Evolutionary conservation across 2,797 vertebrate genomes (phyloP), one percentile per base, ranked within the genome.

Genomic region (Eulemur albifrons): DNA sequence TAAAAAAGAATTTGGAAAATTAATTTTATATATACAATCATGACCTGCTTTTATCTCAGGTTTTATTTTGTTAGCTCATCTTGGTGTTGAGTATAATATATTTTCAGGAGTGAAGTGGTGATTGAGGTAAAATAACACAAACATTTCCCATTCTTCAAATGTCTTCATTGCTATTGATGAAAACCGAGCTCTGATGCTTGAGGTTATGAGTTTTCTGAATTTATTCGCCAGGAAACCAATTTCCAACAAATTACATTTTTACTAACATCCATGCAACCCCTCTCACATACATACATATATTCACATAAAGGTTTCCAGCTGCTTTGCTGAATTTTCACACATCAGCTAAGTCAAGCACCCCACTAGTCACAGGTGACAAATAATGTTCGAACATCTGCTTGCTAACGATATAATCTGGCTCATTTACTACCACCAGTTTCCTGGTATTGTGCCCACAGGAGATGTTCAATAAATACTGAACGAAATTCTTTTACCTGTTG

Each of bases 361-460:
- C 54, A 96, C 88, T 65, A 93, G 90, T 93, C 96, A 96, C 95
- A 97, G 95, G 90, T 97, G 96, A 97, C 92, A 95, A 96, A 95
- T 97, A 97, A 96, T 92, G 86, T 72, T 93, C 0, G 35, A 95
- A 95, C 96, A 97, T 97, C 97, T 97, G 97, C 94, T 97, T 91
- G 50, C 96, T 93, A 93, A 97, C 97, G 97, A 87, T 97, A 73
- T 97, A 95, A 97, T 97, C 94, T 95, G 93, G 69, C 79, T 97
- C 96, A 97, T 98, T 97, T 95, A 77, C 96, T 84, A 89, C 94
- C 88, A 89, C 83, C 38, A 52, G 82, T 96, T 95, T 97, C 75
- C 43, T 65, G 27, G 57, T 97, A 97, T 94, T 93, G 94, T 96
- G 88, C 97, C 85, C 94, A 95, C 40, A 97, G 95, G 93, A 96